Base-by-base conservation (phyloP, 2,888 invertebrate species). In the Hermaeophaga mercurialis region DNA sequence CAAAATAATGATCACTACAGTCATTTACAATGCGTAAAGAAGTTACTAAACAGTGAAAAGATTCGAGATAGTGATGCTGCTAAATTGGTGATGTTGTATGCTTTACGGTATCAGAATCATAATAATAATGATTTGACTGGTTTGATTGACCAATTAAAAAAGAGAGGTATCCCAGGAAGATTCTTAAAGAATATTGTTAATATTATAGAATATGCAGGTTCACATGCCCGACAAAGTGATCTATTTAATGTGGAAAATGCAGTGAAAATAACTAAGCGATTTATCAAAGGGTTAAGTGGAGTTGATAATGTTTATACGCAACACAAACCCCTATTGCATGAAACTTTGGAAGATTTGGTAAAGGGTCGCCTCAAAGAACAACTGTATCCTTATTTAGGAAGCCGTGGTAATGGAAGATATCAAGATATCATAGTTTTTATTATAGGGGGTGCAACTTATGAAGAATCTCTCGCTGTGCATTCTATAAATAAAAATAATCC, bases 241-340 rank as follows among this genome's bases (percentile, higher is more conserved):
- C 80, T 96, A 58, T 94, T 95, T 73, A 90, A 90, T 1, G 83
- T 87, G 49, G 88, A 90, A 73, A 84, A 85, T 54, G 91, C 94
- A 43, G 87, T 88, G 0, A 92, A 96, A 70, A 93, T 96, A 66
- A 96, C 96, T 0, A 95, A 96, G 78, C 82, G 91, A 75, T 87
- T 88, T 70, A 91, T 87, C 73, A 96, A 90, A 84, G 93, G 92
- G 12, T 80, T 95, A 14, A 92, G 90, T 79, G 99, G 97, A 1
- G 97, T 99, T 0, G 99, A 99, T 75, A 99, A 99, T 79, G 94
- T 99, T 59, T 99, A 96, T 80, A 98, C 99, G 0, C 99, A 99
- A 73, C 99, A 99, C 78, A 89, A 89, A n/a, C 97, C 99, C 0
- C 80, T 95, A 17, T 78, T 99, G 4, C 88, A 89, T 68, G 93